phyloP scores from a whole-genome alignment of 2,888 invertebrate genomes.

The Drosophila hamatofila region DNA sequence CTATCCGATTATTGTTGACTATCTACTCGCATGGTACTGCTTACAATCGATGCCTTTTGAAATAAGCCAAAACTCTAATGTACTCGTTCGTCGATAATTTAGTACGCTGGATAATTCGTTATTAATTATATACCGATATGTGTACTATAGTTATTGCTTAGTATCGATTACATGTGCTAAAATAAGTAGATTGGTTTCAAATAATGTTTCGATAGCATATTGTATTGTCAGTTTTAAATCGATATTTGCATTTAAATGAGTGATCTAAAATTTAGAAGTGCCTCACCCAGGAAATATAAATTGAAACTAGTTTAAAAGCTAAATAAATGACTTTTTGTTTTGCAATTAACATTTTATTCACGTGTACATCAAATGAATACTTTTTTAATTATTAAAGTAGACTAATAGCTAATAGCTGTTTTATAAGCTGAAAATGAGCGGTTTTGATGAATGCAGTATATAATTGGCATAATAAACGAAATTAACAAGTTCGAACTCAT shows the following conservation, averaged over 20 bases:
- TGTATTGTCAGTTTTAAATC: neutral
- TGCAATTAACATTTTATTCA: neutral
- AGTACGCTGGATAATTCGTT: neutral
- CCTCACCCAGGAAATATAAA: neutral
- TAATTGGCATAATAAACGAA: slow-evolving; percentile 2
- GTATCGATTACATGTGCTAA: neutral
- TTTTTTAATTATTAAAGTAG: neutral
- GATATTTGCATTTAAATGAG: neutral
- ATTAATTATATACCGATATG: neutral
- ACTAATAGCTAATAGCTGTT: neutral
- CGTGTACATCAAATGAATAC: neutral
- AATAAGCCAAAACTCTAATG: neutral
- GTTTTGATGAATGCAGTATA: neutral
- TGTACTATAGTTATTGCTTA: neutral
- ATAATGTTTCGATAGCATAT: neutral
- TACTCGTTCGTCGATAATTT: neutral
- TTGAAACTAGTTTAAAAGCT: neutral
- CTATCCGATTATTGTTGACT: neutral
- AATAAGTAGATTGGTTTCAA: neutral
- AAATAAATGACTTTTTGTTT: neutral
- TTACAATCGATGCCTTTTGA: neutral
- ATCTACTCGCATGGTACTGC: neutral
- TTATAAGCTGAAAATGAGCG: neutral
- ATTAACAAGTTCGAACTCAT: neutral
- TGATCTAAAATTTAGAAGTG: neutral